These are phyloP conservation scores for Whitmania pigra DNA, from an alignment of 1,140 invertebrate species.

Conservation along the genomic window DNA sequence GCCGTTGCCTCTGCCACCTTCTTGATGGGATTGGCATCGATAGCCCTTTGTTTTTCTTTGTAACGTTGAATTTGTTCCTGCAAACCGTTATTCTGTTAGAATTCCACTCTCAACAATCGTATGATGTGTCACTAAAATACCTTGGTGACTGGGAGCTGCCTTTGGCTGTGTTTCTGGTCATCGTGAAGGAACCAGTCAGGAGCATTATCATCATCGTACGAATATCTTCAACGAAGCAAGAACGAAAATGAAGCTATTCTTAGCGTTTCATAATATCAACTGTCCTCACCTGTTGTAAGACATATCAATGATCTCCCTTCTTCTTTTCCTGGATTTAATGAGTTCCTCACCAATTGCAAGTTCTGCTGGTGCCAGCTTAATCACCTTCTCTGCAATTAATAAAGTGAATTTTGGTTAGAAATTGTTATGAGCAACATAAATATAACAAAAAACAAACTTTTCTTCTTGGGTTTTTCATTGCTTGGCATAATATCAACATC, in stretches of 20 bases:
- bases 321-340: constrained; percentile 36
- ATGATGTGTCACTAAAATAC: constrained; percentile 34
- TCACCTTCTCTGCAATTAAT: constrained; percentile 43
- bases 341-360: constrained; percentile 46
- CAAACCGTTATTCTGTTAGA: not conserved
- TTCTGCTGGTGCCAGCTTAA: constrained; percentile 69
- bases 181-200: constrained; percentile 94
- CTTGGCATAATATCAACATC: constrained; percentile 20
- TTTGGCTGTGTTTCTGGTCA: constrained; percentile 76
- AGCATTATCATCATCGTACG: constrained; percentile 61
- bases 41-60: constrained; percentile 56
- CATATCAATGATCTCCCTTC: constrained; percentile 39
- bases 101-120: too few species aligned
- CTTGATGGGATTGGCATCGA: constrained; percentile 87
- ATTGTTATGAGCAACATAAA: too few species aligned
- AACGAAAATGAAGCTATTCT: not conserved
- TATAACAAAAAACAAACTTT: constrained; percentile 19
- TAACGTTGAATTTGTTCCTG: constrained; percentile 48
- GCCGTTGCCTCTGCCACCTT: constrained; percentile 97
- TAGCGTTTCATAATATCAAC: not conserved
- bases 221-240: constrained; percentile 38
- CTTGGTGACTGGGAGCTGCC: constrained; percentile 62
- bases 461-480: constrained; percentile 31
- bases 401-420: too few species aligned
- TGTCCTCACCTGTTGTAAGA: constrained; percentile 36